Percentiles rank a stretch among this genome's conserved stretches.
Evolutionary conservation across 2,797 vertebrate genomes (phyloP).

Genomic region (Epinephelus awoara): DNA sequence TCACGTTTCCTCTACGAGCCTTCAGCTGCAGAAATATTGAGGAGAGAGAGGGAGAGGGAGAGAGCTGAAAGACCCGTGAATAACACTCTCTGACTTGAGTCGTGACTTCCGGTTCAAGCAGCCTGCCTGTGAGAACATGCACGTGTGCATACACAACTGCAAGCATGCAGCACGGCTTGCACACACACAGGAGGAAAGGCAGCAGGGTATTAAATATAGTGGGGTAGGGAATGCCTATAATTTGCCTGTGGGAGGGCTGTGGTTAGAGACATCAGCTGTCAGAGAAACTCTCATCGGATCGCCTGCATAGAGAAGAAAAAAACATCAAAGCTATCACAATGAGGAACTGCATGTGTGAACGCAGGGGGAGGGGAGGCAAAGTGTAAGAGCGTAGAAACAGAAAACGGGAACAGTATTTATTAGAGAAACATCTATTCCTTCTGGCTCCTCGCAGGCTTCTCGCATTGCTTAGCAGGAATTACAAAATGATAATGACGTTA

Average conservation of each 20-base stretch:
- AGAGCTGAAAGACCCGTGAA: constrained; percentile 49
- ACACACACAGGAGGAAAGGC: constrained; percentile 11
- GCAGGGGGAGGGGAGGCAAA: constrained; percentile 19
- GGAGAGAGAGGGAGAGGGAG: background rate
- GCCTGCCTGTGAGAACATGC: constrained; percentile 54
- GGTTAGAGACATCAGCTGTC: constrained; percentile 52
- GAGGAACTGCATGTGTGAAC: constrained; percentile 45
- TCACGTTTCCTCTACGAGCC: constrained; percentile 74
- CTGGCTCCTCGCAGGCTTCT: constrained; percentile 2
- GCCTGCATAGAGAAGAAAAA: background rate
- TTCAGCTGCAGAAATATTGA: constrained; percentile 57
- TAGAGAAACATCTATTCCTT: background rate
- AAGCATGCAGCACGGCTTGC: constrained; percentile 38
- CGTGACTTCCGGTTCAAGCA: constrained; percentile 81
- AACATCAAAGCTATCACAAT: constrained; percentile 18
- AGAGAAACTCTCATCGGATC: constrained; percentile 27
- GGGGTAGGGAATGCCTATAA: constrained; percentile 42
- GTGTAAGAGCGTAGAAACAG: background rate
- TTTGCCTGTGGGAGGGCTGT: constrained; percentile 43
- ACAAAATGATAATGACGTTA: background rate
- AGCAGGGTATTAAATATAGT: constrained; percentile 40
- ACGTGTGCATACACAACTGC: constrained; percentile 36
- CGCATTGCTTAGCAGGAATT: constrained; percentile 20
- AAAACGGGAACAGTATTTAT: constrained; percentile 12
- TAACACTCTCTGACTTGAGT: constrained; percentile 71